Conservation (phyloP, 2,888 invertebrate species). For the Ormyrus thymus region DNA sequence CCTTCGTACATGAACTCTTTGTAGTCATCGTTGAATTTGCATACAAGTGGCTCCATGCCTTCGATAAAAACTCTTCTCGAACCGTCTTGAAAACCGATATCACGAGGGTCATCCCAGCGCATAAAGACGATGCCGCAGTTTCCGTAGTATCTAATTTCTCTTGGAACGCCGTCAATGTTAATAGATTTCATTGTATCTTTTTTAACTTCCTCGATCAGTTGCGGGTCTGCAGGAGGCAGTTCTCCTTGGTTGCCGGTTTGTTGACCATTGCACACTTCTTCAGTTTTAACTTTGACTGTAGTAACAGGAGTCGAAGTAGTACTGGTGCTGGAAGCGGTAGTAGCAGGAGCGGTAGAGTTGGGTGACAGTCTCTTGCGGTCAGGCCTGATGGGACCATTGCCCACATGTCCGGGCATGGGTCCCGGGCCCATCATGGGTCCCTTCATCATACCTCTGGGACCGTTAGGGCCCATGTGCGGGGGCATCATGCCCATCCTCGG, state of each 20-base stretch:
- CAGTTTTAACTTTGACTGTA: no score
- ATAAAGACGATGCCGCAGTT: constrained; percentile 90
- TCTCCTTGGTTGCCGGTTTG: constrained; percentile 59
- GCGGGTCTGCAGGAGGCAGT: constrained; percentile 74
- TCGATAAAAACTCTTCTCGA: constrained; percentile 85
- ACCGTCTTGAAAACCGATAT: constrained; percentile 89
- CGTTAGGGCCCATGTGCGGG: constrained; percentile 51
- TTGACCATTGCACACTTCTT: no score
- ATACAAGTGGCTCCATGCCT: constrained; percentile 82
- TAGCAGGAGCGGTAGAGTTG: not conserved
- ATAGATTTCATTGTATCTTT: constrained; percentile 87
- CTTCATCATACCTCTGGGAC: constrained; percentile 39
- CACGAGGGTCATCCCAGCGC: constrained; percentile 89
- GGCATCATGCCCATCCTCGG: constrained; percentile 58
- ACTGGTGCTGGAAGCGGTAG: not conserved
- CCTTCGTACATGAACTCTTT: constrained; percentile 85
- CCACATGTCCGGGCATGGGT: constrained; percentile 59
- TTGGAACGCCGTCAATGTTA: constrained; percentile 86
- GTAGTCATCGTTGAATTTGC: constrained; percentile 81
- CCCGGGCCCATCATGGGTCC: constrained; percentile 61
- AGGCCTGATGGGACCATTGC: constrained; percentile 39
- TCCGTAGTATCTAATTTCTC: constrained; percentile 91
- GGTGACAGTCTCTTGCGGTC: constrained; percentile 15
- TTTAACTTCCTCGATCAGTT: constrained; percentile 77
- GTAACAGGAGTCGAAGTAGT: not conserved